phyloP scores from a whole-genome alignment of 2,888 invertebrate genomes.

The Drosophila atripex region DNA sequence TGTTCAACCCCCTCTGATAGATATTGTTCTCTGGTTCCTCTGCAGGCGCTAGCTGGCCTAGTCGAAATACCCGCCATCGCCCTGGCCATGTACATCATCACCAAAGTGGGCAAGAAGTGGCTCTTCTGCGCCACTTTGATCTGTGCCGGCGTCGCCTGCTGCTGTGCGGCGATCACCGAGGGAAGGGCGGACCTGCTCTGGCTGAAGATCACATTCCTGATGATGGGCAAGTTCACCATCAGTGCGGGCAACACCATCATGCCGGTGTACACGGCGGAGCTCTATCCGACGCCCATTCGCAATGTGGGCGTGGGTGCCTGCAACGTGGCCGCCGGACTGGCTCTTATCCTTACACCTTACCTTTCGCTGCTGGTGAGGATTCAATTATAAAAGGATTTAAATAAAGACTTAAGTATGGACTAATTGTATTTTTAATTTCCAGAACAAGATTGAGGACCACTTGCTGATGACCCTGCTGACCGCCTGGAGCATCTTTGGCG shows the following conservation, averaged over 20 bases:
- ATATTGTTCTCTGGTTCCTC: slow-evolving; percentile 9
- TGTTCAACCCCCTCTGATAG: slow-evolving; percentile 19
- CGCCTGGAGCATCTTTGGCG: slow-evolving; percentile 88
- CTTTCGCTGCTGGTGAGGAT: slow-evolving; percentile 89
- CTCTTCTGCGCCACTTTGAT: slow-evolving; percentile 89
- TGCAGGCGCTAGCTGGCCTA: slow-evolving; percentile 87
- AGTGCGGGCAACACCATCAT: slow-evolving; percentile 91
- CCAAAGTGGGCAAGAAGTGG: slow-evolving; percentile 89
- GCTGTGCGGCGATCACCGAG: slow-evolving; percentile 86
- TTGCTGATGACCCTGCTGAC: slow-evolving; percentile 90
- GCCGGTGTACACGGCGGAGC: slow-evolving; percentile 90
- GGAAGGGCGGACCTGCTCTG: slow-evolving; percentile 86
- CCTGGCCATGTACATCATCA: slow-evolving; percentile 89
- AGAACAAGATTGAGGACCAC: slow-evolving; percentile 88
- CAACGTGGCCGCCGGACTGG: slow-evolving; percentile 90
- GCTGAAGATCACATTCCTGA: slow-evolving; percentile 89
- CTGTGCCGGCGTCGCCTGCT: slow-evolving; percentile 88
- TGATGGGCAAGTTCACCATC: slow-evolving; percentile 92
- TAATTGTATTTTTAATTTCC: slow-evolving; percentile 25
- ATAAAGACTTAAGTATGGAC: neutral
- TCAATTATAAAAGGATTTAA: neutral
- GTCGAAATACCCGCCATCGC: slow-evolving; percentile 92
- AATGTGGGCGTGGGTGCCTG: slow-evolving; percentile 90
- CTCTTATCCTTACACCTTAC: slow-evolving; percentile 90
- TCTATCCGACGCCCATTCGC: slow-evolving; percentile 89